phyloP scores from a whole-genome alignment of 2,888 invertebrate genomes.

The Chloroclystis v-ata region DNA sequence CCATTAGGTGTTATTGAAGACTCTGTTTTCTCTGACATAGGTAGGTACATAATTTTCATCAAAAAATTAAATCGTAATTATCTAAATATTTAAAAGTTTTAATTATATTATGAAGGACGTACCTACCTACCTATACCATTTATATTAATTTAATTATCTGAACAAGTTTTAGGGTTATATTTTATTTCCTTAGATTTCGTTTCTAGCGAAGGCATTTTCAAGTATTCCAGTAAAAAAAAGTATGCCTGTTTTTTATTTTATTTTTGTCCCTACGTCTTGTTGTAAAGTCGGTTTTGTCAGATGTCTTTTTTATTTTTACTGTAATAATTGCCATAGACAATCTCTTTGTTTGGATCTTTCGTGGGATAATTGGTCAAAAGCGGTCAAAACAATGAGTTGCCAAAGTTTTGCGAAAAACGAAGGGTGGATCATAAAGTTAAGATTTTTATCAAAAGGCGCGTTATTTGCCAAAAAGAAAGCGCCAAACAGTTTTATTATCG shows the following conservation, averaged over 20 bases:
- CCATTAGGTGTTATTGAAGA: no score
- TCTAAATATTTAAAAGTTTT: no score
- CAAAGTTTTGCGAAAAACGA: slow-evolving; percentile 42
- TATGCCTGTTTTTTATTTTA: neutral
- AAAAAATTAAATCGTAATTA: no score
- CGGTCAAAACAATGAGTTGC: slow-evolving; percentile 36
- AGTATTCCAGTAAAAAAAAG: neutral
- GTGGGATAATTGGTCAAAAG: slow-evolving; percentile 42
- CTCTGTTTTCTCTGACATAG: no score
- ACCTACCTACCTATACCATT: no score
- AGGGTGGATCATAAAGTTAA: slow-evolving; percentile 32
- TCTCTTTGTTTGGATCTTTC: slow-evolving; percentile 34
- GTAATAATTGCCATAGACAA: slow-evolving; percentile 43
- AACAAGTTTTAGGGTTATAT: no score
- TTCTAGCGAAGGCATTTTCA: no score
- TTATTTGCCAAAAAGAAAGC: slow-evolving; percentile 21
- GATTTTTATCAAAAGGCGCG: slow-evolving; percentile 10
- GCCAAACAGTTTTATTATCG: neutral
- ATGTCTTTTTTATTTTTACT: slow-evolving; percentile 36
- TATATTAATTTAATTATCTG: no score
- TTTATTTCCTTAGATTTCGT: no score
- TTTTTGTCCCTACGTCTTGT: slow-evolving; percentile 14
- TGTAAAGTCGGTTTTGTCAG: slow-evolving; percentile 32
- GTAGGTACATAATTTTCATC: no score
- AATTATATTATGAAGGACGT: no score